Base-by-base conservation (phyloP, 1,140 invertebrate species). In the Babylonia areolata region DNA sequence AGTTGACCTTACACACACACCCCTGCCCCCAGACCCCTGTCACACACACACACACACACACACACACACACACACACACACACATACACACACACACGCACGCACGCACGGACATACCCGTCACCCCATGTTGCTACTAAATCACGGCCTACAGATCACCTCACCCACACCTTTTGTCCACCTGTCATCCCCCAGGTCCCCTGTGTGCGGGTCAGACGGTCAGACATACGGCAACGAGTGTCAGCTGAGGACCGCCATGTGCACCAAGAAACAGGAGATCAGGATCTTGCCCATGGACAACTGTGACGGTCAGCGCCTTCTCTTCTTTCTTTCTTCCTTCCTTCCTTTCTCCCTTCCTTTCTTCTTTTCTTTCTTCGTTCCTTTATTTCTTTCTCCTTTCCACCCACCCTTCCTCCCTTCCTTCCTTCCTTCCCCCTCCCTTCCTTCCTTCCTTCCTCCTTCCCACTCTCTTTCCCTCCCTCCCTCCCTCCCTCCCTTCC, bases 141-240 rank as follows among this genome's bases (percentile, higher is more conserved):
- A n/a, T n/a, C n/a, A n/a, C n/a, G n/a, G n/a, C n/a, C n/a, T n/a
- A n/a, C n/a, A n/a, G n/a, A n/a, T n/a, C n/a, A n/a, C n/a, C n/a
- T n/a, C n/a, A n/a, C n/a, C n/a, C n/a, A n/a, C n/a, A n/a, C n/a
- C n/a, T n/a, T n/a, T n/a, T n/a, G n/a, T n/a, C n/a, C n/a, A n/a
- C n/a, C n/a, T n/a, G n/a, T n/a, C n/a, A n/a, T n/a, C n/a, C n/a
- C n/a, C n/a, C 82, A 92, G 91, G 79, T 85, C 88, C 6, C 89
- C 91, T 37, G 91, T 94, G 31, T 94, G 93, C 91, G 93, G 93
- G 9, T 92, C 91, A 6, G 91, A 94, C 87, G 92, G 92, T 11
- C 87, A 84, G 17, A 92, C 89, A 0, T 93, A 94, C 85, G 88
- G 89, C 69, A 94, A 93, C 77, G 77, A 87, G 6, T 93, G 93